Conservation (phyloP, 92 coral and sea anemone species). For the Meandrina meandrites region DNA sequence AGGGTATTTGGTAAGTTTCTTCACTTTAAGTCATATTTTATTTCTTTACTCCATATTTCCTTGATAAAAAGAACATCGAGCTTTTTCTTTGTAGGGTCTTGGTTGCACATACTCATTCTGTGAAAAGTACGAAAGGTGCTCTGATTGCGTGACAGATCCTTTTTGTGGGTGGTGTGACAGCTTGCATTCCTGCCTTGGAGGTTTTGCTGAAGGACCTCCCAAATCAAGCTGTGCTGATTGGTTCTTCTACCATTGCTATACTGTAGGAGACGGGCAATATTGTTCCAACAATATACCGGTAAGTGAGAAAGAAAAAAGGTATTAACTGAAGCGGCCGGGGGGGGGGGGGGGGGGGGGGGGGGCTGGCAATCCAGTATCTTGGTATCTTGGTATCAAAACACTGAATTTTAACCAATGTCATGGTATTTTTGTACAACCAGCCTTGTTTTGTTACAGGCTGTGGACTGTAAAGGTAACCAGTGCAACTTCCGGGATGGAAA, state of each 20-base stretch:
- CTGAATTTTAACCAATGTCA: no score
- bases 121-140: constrained; percentile 54
- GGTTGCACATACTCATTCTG: constrained; percentile 71
- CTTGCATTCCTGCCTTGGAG: constrained; percentile 56
- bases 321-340: no score
- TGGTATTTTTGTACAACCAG: no score
- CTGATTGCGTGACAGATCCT: constrained; percentile 49
- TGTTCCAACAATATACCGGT: constrained; percentile 59
- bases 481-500: constrained; percentile 30
- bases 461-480: constrained; percentile 38
- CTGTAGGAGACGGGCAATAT: constrained; percentile 35
- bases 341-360: no score
- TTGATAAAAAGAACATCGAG: background rate
- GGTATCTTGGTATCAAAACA: no score
- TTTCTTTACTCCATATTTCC: background rate
- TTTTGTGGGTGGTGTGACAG: constrained; percentile 77
- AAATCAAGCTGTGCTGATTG: constrained; percentile 56
- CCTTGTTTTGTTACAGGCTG: constrained; percentile 10
- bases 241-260: constrained; percentile 67
- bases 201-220: constrained; percentile 50
- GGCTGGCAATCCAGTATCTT: no score
- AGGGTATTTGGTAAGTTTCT: constrained; percentile 52
- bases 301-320: background rate
- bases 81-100: constrained; percentile 46
- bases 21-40: no score